Evolutionary conservation across 2,888 invertebrate genomes (phyloP).

Genomic region (Bibio marci): DNA sequence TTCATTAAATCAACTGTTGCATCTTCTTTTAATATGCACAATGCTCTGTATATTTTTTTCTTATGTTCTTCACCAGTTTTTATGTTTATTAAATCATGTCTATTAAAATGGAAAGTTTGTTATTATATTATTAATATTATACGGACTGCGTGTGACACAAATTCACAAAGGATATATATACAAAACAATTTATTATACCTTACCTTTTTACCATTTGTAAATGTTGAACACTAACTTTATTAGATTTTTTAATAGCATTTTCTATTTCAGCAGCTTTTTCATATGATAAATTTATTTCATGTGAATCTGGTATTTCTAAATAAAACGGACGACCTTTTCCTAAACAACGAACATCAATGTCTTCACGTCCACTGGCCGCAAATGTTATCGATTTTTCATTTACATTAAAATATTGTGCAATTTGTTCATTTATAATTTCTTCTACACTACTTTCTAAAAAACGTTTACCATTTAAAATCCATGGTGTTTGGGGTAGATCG

Average conservation of each 20-base stretch:
- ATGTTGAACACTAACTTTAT: constrained; percentile 40
- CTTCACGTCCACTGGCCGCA: constrained; percentile 86
- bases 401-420: constrained; percentile 38
- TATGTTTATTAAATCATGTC: constrained; percentile 47
- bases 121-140: background rate
- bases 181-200: constrained; percentile 7
- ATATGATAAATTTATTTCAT: constrained; percentile 32
- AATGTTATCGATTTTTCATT: constrained; percentile 41
- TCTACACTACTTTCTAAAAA: constrained; percentile 78
- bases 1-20: constrained; percentile 36
- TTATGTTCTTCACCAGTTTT: constrained; percentile 82
- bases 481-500: constrained; percentile 81
- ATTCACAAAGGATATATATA: background rate
- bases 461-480: constrained; percentile 67
- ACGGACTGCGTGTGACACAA: background rate
- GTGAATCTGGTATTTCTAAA: constrained; percentile 61
- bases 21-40: constrained; percentile 39
- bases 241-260: constrained; percentile 36
- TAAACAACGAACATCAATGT: constrained; percentile 89
- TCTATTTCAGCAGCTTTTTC: constrained; percentile 38
- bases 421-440: constrained; percentile 59
- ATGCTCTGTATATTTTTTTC: constrained; percentile 69
- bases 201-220: constrained; percentile 39
- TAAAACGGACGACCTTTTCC: constrained; percentile 88
- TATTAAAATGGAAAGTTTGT: constrained; percentile 19